Conservation (phyloP, 1,140 invertebrate genomes). For the Tetramorium simillimum region DNA sequence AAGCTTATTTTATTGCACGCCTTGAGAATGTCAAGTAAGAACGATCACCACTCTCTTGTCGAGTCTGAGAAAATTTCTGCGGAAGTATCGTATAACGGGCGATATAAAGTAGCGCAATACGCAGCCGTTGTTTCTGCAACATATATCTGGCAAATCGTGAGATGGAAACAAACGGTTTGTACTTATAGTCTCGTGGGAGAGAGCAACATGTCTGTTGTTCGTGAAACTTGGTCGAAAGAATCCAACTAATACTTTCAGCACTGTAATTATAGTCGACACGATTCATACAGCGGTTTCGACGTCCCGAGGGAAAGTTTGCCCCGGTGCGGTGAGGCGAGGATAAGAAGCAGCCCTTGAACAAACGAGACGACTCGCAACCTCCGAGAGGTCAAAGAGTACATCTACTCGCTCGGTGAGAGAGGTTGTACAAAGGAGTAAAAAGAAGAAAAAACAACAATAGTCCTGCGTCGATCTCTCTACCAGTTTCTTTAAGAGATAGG, state of each 20-base stretch:
- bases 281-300: constrained; percentile 62
- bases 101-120: constrained; percentile 28
- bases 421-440: constrained; percentile 25
- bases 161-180: constrained; percentile 40
- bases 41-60: constrained; percentile 30
- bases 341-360: constrained; percentile 58
- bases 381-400: constrained; percentile 52
- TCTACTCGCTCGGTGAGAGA: constrained; percentile 30
- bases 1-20: constrained; percentile 8
- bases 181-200: neutral
- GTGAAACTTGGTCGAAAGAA: constrained; percentile 52
- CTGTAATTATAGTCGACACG: constrained; percentile 66
- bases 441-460: constrained; percentile 21
- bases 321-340: constrained; percentile 2
- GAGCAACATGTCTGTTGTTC: constrained; percentile 17
- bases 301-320: constrained; percentile 61
- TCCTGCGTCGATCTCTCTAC: constrained; percentile 33
- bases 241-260: constrained; percentile 36
- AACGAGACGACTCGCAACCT: constrained; percentile 61
- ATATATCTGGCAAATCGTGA: constrained; percentile 53
- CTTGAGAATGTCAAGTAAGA: constrained; percentile 32
- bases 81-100: neutral
- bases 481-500: constrained; percentile 30
- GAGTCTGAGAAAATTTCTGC: constrained; percentile 28
- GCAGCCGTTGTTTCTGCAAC: constrained; percentile 6